phyloP scores from a whole-genome alignment of 2,888 invertebrate species.

The Lepidochrysops patricia region DNA sequence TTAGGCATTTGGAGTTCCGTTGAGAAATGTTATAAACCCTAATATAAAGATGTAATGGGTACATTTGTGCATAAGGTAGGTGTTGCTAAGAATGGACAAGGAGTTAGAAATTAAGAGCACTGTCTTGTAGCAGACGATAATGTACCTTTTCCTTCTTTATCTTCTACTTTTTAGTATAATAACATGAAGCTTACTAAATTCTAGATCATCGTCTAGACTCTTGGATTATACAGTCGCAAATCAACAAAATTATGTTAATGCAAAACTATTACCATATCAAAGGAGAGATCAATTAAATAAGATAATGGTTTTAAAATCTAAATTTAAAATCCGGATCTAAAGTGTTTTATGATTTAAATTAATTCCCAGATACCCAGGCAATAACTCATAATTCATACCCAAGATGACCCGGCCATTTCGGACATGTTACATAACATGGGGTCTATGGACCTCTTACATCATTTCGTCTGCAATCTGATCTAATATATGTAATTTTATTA shows the following conservation, averaged over 20 bases:
- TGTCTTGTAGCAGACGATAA: no score
- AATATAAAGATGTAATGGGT: no score
- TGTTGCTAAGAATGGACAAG: no score
- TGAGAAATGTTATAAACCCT: background rate
- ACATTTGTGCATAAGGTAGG: no score
- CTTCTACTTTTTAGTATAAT: background rate
- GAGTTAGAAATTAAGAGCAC: no score
- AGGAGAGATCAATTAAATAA: background rate
- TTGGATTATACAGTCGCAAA: background rate
- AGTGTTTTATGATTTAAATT: background rate
- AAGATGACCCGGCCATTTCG: background rate
- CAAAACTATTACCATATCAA: background rate
- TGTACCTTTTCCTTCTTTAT: no score
- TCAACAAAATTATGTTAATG: background rate
- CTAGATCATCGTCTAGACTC: no score
- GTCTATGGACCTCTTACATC: slow-evolving; percentile 2
- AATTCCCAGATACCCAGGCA: background rate
- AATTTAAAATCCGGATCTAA: background rate
- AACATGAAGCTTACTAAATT: background rate
- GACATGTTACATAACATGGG: slow-evolving; percentile 6
- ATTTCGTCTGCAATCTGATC: background rate
- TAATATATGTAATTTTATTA: background rate
- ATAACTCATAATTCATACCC: background rate
- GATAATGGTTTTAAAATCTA: background rate
- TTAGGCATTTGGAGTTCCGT: slow-evolving; percentile 19